Evolutionary conservation across 2,113 vertebrate species (phyloP), one percentile per base, ranked within the genome.

Genomic region (Hassar affinis): DNA sequence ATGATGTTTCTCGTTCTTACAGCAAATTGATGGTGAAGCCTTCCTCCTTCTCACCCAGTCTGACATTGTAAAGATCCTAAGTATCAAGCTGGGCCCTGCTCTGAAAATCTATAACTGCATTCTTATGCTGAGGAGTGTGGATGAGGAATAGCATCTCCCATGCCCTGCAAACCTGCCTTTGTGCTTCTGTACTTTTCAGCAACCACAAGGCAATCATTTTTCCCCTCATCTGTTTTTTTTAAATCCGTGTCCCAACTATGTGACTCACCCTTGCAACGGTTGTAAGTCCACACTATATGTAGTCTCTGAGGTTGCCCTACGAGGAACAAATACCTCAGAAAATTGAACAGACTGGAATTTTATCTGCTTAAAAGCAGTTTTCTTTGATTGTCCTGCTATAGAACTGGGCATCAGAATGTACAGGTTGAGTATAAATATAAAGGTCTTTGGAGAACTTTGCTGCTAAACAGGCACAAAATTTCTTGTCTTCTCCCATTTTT

Each of bases 41-140:
- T 98, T 99, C 89, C 94, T 99, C 76, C 95, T 98, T 38, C 96
- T 98, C 80, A 97, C 96, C n/a, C 96, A 97, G 88, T 91, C 86
- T 0, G 98, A 98, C 93, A 96, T 97, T 0, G 94, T 97, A 62
- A 97, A 97, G 93, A 97, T 98, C 79, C 94, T 99, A 84, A 94
- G 94, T 81, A 96, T 98, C 90, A 97, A 98, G 87, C 92, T 97
- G 74, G 97, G 96, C 14, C 97, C 97, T 3, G 96, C 96, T 35
- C 92, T 98, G 83, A 99, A 98, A 92, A 97, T 98, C 86, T 97
- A 95, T 91, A 97, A 96, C 18, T 95, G 96, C 85, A 97, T 97
- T 85, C 94, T 96, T 78, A 96, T 97, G 96, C 92, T 97, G 89
- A 96, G 96, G 89, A 95, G 95, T 14, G 94, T 95, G 0, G 95